Conservation (phyloP, 2,113 vertebrate species). For the Nyctibius bracteatus region DNA sequence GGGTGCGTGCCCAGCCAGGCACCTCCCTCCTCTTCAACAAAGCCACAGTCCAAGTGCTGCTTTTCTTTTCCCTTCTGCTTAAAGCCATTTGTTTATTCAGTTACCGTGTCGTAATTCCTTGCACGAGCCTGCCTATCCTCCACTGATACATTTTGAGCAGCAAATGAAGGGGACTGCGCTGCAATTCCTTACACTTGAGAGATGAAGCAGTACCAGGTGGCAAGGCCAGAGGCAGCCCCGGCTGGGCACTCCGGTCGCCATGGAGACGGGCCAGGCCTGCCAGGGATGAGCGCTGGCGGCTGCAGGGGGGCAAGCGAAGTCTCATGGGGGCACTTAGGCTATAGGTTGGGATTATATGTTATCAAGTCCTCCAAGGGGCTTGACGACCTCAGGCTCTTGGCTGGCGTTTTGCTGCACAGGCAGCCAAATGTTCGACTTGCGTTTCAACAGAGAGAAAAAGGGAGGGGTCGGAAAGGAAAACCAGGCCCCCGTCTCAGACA, state of each 20-base stretch:
- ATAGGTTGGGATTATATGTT: neutral
- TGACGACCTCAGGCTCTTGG: neutral
- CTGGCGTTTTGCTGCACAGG: neutral
- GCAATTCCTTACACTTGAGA: slow-evolving; percentile 63
- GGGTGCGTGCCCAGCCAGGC: slow-evolving; percentile 15
- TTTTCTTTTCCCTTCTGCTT: neutral
- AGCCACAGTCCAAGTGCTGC: neutral
- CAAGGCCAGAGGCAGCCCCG: slow-evolving; percentile 68
- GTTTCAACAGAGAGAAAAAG: neutral
- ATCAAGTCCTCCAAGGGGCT: neutral
- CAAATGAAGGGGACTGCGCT: slow-evolving; percentile 5
- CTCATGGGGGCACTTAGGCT: slow-evolving; percentile 11
- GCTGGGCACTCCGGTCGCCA: slow-evolving; percentile 63
- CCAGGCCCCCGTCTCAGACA: neutral
- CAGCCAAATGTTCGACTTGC: neutral
- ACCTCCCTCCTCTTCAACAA: neutral
- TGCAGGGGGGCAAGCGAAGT: neutral
- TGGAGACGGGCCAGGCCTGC: slow-evolving; percentile 73
- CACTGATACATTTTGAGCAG: slow-evolving; percentile 10
- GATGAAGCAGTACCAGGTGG: slow-evolving; percentile 76
- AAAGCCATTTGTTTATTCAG: neutral
- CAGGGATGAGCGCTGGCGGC: slow-evolving; percentile 58
- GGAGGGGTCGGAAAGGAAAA: neutral
- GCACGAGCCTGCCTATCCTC: neutral
- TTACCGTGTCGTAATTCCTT: neutral